Conservation (phyloP, 1,140 invertebrate genomes). For the Dreissena polymorpha region DNA sequence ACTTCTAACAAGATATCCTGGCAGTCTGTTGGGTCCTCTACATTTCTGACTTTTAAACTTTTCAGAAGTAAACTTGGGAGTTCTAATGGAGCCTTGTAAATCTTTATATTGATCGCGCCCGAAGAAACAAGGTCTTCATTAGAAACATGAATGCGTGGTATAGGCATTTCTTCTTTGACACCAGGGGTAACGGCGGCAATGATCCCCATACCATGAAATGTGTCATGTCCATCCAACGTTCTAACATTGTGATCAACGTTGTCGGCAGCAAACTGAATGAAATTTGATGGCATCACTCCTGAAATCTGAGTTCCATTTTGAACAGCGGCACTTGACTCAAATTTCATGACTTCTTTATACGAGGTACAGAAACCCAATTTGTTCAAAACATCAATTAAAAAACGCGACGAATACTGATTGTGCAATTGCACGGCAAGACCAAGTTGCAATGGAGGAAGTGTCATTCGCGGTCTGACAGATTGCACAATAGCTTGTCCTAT, state of each 20-base stretch:
- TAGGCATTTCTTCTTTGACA: too few relatives aligned
- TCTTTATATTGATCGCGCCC: too few relatives aligned
- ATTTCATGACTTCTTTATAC: constrained; percentile 50
- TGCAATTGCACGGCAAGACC: constrained; percentile 59
- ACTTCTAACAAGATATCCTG: constrained; percentile 9
- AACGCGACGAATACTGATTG: constrained; percentile 54
- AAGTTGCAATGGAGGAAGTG: constrained; percentile 59
- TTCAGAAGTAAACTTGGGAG: too few relatives aligned
- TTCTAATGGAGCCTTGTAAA: too few relatives aligned
- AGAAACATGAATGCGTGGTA: too few relatives aligned
- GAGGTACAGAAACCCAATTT: constrained; percentile 50
- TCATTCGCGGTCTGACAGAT: constrained; percentile 45
- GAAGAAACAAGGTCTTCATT: too few relatives aligned
- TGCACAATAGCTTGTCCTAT: constrained; percentile 47
- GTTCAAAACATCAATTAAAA: constrained; percentile 46
- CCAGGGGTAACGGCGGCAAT: constrained; percentile 56
- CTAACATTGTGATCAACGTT: constrained; percentile 68
- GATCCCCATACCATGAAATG: constrained; percentile 72
- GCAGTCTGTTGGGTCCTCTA: not conserved
- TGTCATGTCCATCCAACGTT: constrained; percentile 68
- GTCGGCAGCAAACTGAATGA: constrained; percentile 62
- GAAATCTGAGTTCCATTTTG: constrained; percentile 25
- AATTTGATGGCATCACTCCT: constrained; percentile 15
- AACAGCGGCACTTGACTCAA: constrained; percentile 58
- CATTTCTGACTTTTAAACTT: not conserved